Conservation (phyloP, 2,888 invertebrate genomes). For the Spisula solida region DNA sequence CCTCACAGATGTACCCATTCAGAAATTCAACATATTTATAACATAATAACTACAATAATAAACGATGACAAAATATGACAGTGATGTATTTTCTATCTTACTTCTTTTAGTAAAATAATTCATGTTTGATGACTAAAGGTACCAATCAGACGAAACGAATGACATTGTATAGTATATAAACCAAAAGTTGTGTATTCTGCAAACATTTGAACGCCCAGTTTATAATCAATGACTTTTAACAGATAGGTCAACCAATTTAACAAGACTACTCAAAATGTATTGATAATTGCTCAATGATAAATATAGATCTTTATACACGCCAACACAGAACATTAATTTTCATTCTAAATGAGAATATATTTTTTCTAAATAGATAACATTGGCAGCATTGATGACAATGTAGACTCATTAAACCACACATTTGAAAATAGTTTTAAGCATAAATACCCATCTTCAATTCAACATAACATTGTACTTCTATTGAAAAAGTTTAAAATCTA, state of each 20-base stretch:
- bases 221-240: neutral
- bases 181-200: no score
- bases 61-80: neutral
- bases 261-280: neutral
- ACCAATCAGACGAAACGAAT: no score
- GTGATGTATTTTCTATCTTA: neutral
- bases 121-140: no score
- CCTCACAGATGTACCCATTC: neutral
- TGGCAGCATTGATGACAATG: neutral
- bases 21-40: neutral
- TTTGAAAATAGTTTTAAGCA: no score
- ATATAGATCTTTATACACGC: neutral
- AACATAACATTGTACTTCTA: no score
- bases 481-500: no score
- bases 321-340: no score
- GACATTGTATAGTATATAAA: no score
- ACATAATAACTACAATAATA: neutral
- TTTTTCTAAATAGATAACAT: neutral
- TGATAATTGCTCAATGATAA: neutral
- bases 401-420: neutral
- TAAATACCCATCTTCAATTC: no score
- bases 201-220: neutral
- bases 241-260: neutral
- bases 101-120: neutral
- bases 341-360: neutral